Evolutionary conservation across 2,797 vertebrate genomes (phyloP), one percentile per base, ranked within the genome.

Genomic region (Petrocephalus schoutedeni): DNA sequence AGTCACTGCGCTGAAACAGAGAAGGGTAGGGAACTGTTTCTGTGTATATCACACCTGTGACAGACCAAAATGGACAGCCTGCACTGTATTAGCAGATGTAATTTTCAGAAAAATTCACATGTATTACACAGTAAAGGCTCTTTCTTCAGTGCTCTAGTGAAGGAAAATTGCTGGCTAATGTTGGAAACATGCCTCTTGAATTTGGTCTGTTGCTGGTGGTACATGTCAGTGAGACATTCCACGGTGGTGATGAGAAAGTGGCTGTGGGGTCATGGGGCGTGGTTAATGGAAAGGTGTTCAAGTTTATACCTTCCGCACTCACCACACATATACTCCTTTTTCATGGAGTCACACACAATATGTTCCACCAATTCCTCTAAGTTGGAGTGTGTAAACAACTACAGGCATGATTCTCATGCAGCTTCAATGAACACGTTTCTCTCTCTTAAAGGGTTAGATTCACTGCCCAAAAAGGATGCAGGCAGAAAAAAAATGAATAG

Each of bases 1-100:
- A 6, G 57, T 41, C 19, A 84, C 12, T 23, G 57, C 16, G 74
- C 77, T 82, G 77, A 88, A 88, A 51, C 77, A 84, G 19, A 88
- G n/a, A 51, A 56, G 87, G 56, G 10, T 59, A 5, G 77, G 2
- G 14, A 82, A 5, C 28, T 71, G 64, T 32, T 71, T 32, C 64
- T 14, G 61, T 36, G 61, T 67, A 12, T 36, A 8, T 36, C 28
- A 71, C 64, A 36, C 28, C 28, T 36, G 4, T 71, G 28, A 71
- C 64, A 71, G 4, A 71, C 1, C 64, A 36, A 36, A 36, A 71
- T 71, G 64, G 12, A 71, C 28, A 71, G 12, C 10, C 64, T 71
- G 64, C 64, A 71, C 10, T 71, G 12, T 71, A 71, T 36, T 71
- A 71, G 64, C 64, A 71, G 12, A 14, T 6, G 64, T 71, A 32